These are phyloP conservation scores for Eudemis profundana DNA, from an alignment of 2,888 invertebrate genomes.

Conservation along the genomic window DNA sequence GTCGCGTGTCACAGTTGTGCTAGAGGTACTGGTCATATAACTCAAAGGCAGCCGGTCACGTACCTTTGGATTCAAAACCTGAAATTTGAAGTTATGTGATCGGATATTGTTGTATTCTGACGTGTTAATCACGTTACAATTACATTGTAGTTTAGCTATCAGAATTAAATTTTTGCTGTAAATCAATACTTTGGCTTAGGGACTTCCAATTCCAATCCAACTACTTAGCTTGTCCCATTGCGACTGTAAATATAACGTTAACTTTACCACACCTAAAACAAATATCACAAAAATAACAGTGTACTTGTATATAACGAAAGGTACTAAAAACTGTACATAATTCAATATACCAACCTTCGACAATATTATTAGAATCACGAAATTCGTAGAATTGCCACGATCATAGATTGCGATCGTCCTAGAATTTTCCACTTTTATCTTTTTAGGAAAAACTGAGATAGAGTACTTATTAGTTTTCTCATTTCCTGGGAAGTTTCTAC, in stretches of 20 bases:
- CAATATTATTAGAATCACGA: too few relatives aligned
- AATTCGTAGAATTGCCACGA: too few relatives aligned
- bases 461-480: slow-evolving; percentile 24
- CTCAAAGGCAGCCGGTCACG: too few relatives aligned
- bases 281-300: too few relatives aligned
- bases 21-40: too few relatives aligned
- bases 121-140: background rate
- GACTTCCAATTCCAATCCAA: too few relatives aligned
- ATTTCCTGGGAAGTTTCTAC: slow-evolving; percentile 24
- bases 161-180: slow-evolving; percentile 18
- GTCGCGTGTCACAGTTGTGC: too few relatives aligned
- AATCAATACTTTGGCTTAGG: slow-evolving; percentile 29
- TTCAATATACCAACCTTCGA: too few relatives aligned
- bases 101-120: too few relatives aligned
- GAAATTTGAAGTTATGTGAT: slow-evolving; percentile 2
- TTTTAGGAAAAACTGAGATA: slow-evolving; percentile 2
- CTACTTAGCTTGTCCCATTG: slow-evolving; percentile 27
- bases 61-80: too few relatives aligned
- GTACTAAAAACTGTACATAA: too few relatives aligned
- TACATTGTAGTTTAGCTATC: background rate
- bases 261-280: background rate
- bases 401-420: background rate
- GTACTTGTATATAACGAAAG: too few relatives aligned
- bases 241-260: slow-evolving; percentile 6
- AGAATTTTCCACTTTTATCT: background rate